Base-by-base conservation (phyloP, 1,140 invertebrate species). In the Brachionus plicatilis region DNA sequence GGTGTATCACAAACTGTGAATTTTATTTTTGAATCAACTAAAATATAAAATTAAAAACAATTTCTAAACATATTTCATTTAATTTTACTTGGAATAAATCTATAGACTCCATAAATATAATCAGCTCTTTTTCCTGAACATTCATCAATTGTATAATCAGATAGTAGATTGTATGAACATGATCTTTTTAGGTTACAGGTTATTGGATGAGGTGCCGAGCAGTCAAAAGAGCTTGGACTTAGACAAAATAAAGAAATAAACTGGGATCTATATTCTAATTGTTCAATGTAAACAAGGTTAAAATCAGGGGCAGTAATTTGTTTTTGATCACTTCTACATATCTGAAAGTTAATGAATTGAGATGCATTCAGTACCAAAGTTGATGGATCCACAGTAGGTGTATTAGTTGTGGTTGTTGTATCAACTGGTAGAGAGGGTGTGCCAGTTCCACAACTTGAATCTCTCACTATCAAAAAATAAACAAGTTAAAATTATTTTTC, bases 61-160 rank as follows among this genome's bases (percentile, higher is more conserved):
- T 53, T 53, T 53, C 14, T 47, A 41, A 33, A 65, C 2, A 8
- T 56, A 50, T 56, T 37, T 37, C 6, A 6, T 3, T 80, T 60
- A 9, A 78, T 78, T 24, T 56, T 41, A 82, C 79, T 82, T 82
- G 79, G 79, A 47, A 82, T 82, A 65, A 11, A 68, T 82, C 79
- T 43, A 20, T 82, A 82, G 12, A 65, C 27, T 82, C 79, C 79
- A 27, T 43, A 68, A 66, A 82, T 82, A 41, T 65, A 82, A 47
- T 82, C 53, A 14, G 79, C 79, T 43, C 20, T 68, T 45, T 68
- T 60, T 45, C 37, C 27, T 41, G 53, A 24, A 68, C 79, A 82
- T 17, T 27, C 53, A 41, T 43, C 43, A 33, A 82, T 20, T 9
- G 53, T 60, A 24, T 82, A 65, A 12, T 82, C 65, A 11, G 79